phyloP scores from a whole-genome alignment of 2,113 vertebrate genomes.

The Psophia crepitans region DNA sequence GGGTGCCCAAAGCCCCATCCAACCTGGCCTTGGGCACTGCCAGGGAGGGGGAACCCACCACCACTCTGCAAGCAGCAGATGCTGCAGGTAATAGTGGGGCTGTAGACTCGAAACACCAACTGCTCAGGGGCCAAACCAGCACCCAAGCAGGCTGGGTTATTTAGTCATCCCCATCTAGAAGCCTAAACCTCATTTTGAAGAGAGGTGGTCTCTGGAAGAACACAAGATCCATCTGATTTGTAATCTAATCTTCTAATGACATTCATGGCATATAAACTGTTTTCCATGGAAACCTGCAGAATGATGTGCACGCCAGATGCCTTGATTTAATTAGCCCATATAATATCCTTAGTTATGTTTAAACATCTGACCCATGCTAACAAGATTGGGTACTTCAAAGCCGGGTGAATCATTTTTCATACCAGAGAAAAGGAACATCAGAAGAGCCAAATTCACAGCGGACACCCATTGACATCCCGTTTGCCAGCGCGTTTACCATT shows the following conservation, averaged over 20 bases:
- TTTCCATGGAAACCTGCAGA: conserved; percentile 22
- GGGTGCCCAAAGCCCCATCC: no score
- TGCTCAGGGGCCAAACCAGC: neutral
- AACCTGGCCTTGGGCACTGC: no score
- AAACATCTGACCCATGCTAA: conserved; percentile 9
- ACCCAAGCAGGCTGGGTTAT: neutral
- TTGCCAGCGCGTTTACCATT: neutral
- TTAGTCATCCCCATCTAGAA: neutral
- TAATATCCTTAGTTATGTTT: neutral
- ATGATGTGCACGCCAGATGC: neutral
- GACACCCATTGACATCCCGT: neutral
- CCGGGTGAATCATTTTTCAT: neutral
- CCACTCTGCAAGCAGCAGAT: neutral
- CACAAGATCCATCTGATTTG: neutral
- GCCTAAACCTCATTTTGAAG: neutral
- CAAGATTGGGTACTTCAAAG: conserved; percentile 3
- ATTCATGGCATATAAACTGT: neutral
- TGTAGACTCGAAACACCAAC: neutral
- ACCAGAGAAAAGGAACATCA: neutral
- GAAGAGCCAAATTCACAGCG: neutral
- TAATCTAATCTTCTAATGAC: neutral
- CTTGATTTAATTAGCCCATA: conserved; percentile 25
- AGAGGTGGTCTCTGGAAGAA: neutral
- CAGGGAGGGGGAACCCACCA: no score
- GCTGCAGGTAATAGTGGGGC: neutral